Conservation (phyloP, 2,888 invertebrate species). For the Azorinus chamasolen region DNA sequence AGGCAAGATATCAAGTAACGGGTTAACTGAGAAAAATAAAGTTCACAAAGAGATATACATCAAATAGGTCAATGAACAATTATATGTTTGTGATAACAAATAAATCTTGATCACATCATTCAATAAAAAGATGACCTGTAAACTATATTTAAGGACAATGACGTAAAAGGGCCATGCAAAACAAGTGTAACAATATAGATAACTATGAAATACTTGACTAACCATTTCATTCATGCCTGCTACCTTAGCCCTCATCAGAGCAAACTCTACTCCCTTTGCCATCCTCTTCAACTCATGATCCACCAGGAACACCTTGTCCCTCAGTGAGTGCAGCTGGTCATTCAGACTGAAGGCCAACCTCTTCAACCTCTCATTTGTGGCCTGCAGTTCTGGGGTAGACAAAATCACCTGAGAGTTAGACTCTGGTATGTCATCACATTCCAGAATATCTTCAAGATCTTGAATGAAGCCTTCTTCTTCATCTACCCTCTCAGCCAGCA, state of each 20-base stretch:
- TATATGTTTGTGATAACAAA: too few relatives aligned
- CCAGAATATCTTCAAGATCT: constrained; percentile 48
- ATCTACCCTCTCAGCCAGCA: constrained; percentile 43
- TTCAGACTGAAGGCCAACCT: constrained; percentile 66
- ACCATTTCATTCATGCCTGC: constrained; percentile 70
- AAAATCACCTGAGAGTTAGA: constrained; percentile 26
- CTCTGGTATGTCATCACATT: constrained; percentile 5
- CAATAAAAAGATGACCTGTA: too few relatives aligned
- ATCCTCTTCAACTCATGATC: constrained; percentile 73
- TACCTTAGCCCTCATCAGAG: constrained; percentile 64
- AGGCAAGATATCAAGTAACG: too few relatives aligned
- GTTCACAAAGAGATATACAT: too few relatives aligned
- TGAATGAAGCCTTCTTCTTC: constrained; percentile 57
- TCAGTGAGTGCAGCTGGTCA: constrained; percentile 67
- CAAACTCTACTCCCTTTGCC: constrained; percentile 75
- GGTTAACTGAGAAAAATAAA: too few relatives aligned
- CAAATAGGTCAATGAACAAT: too few relatives aligned
- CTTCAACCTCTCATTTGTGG: constrained; percentile 64
- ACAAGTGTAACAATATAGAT: too few relatives aligned
- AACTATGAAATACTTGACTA: constrained; percentile 40
- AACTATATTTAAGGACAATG: too few relatives aligned
- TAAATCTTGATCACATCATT: too few relatives aligned
- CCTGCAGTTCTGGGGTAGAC: constrained; percentile 51
- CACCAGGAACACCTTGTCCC: constrained; percentile 69
- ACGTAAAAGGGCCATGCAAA: too few relatives aligned